Evolutionary conservation across 2,797 vertebrate species (phyloP).

Genomic region (Sebastes hubbsi): DNA sequence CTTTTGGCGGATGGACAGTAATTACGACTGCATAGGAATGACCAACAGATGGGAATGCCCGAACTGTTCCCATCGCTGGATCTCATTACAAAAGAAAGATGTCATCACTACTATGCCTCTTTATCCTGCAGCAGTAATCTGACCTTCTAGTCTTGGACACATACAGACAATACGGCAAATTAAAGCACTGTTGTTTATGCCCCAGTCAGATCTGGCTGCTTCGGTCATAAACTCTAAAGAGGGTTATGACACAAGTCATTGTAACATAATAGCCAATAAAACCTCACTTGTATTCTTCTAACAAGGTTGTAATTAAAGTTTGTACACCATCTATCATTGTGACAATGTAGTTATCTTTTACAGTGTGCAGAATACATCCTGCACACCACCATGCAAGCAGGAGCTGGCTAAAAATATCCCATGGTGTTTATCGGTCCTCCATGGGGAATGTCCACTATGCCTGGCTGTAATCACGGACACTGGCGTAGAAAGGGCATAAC

Average conservation of each 20-base stretch:
- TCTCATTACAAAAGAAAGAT: conserved; percentile 66
- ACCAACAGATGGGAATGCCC: conserved; percentile 75
- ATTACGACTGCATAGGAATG: conserved; percentile 49
- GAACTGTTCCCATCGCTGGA: conserved; percentile 58
- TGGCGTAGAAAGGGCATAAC: conserved; percentile 42
- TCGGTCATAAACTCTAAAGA: conserved; percentile 9
- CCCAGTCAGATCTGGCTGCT: conserved; percentile 14
- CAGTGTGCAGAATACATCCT: conserved; percentile 19
- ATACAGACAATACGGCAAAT: conserved; percentile 29
- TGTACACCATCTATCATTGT: neutral
- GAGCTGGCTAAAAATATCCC: conserved; percentile 69
- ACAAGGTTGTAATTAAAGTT: neutral
- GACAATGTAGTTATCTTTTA: conserved; percentile 29
- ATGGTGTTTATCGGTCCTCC: conserved; percentile 63
- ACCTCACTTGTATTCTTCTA: neutral
- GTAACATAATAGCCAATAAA: conserved; percentile 24
- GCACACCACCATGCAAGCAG: conserved; percentile 12
- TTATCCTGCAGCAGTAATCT: conserved; percentile 52
- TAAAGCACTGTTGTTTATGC: conserved; percentile 24
- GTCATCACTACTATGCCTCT: conserved; percentile 51
- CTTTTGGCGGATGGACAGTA: conserved; percentile 41
- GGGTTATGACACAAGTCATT: neutral
- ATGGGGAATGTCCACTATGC: conserved; percentile 77
- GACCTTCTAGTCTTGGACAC: conserved; percentile 44
- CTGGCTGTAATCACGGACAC: conserved; percentile 65